Evolutionary conservation across 2,888 invertebrate genomes (phyloP).

Genomic region (Lamellibrachia columna): DNA sequence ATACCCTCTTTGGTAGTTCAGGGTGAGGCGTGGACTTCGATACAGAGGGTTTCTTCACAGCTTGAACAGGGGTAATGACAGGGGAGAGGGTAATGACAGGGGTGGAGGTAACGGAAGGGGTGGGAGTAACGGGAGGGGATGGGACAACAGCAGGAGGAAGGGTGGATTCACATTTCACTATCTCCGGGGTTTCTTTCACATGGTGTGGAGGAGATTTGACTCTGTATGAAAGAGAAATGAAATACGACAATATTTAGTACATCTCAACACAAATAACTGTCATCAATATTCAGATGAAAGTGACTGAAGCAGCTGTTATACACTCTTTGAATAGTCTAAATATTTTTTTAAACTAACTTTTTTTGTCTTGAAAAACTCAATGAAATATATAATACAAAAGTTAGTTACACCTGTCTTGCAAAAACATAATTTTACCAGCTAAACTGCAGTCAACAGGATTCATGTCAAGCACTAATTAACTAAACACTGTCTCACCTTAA

Average conservation of each 20-base stretch:
- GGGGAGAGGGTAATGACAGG: not conserved
- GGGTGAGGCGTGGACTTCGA: not conserved
- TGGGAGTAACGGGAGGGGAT: not conserved
- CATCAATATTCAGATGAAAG: not conserved
- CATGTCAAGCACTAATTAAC: not conserved
- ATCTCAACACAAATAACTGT: not conserved
- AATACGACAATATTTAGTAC: not conserved
- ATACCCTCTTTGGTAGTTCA: not conserved
- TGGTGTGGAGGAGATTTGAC: not conserved
- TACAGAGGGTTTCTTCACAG: not conserved
- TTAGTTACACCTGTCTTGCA: not conserved
- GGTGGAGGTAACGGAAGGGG: not conserved
- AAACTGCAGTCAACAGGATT: conserved; percentile 13
- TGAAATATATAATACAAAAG: not conserved
- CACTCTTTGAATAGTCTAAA: not conserved
- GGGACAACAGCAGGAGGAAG: too few species aligned
- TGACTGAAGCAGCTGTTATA: not conserved
- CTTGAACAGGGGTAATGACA: not conserved
- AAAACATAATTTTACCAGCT: not conserved
- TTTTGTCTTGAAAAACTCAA: not conserved
- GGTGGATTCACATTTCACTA: not conserved
- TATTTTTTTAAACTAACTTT: not conserved
- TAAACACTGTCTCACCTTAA: not conserved
- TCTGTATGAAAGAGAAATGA: not conserved
- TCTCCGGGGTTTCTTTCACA: not conserved